Percentiles rank a stretch among this genome's conserved stretches.
These are phyloP conservation scores for Lytechinus variegatus DNA, from an alignment of 35 echinoderm and acorn worm species.

Conservation along the genomic window DNA sequence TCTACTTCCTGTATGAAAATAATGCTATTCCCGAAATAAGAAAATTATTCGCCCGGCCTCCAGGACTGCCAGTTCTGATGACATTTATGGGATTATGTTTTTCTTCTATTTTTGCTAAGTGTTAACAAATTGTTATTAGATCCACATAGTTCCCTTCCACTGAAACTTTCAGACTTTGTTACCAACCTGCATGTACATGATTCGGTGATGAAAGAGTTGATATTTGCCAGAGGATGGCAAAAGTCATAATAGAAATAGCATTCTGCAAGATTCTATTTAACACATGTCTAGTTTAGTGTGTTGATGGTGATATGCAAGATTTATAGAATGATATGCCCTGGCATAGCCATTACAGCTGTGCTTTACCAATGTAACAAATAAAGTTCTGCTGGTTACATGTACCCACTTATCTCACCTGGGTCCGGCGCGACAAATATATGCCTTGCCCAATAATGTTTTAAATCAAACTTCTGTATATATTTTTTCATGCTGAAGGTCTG, in stretches of 20 bases:
- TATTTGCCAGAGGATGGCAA: background rate
- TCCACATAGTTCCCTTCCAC: background rate
- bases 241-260: background rate
- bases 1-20: background rate
- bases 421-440: no score
- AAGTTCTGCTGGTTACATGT: no score
- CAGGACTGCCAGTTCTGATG: background rate
- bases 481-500: no score
- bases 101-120: background rate
- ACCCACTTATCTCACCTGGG: no score
- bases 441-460: no score
- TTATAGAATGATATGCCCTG: no score
- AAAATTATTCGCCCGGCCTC: background rate
- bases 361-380: no score
- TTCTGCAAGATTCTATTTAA: background rate
- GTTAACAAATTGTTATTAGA: background rate
- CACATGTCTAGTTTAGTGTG: no score
- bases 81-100: background rate
- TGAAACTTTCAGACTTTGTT: background rate
- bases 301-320: no score
- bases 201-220: background rate
- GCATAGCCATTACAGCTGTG: no score
- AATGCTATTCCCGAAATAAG: background rate
- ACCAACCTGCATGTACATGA: background rate
- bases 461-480: no score